Conservation (phyloP, 2,113 vertebrate genomes). For the Triplophysa siluroides region DNA sequence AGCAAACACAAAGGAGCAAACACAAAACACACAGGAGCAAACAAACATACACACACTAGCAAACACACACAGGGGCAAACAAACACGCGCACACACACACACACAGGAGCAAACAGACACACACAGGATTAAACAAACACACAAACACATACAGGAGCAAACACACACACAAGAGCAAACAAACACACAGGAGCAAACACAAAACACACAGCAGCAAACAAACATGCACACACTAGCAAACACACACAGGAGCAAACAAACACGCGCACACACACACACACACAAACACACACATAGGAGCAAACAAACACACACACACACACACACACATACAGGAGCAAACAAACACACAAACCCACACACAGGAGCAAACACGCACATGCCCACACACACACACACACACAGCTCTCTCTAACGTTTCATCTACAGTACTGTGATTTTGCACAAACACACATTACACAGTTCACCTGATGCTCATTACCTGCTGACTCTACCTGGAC, state of each 20-base stretch:
- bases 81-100: neutral
- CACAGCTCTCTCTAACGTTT: neutral
- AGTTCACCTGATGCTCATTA: slow-evolving; percentile 3
- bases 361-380: neutral
- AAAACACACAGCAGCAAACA: neutral
- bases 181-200: too few relatives aligned
- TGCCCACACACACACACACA: neutral
- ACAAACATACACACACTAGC: neutral
- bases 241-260: neutral
- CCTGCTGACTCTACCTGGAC: neutral
- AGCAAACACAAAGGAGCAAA: too few relatives aligned
- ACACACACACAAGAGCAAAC: too few relatives aligned
- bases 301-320: neutral
- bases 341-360: neutral
- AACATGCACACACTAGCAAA: neutral
- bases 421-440: neutral
- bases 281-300: neutral
- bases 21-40: neutral
- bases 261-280: too few relatives aligned
- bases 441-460: neutral
- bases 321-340: neutral
- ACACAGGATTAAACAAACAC: too few relatives aligned
- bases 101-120: neutral
- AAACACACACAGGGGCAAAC: neutral
- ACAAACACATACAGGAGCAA: too few relatives aligned